Conservation (phyloP, 2,888 invertebrate genomes). For the Cordilura impudica region DNA sequence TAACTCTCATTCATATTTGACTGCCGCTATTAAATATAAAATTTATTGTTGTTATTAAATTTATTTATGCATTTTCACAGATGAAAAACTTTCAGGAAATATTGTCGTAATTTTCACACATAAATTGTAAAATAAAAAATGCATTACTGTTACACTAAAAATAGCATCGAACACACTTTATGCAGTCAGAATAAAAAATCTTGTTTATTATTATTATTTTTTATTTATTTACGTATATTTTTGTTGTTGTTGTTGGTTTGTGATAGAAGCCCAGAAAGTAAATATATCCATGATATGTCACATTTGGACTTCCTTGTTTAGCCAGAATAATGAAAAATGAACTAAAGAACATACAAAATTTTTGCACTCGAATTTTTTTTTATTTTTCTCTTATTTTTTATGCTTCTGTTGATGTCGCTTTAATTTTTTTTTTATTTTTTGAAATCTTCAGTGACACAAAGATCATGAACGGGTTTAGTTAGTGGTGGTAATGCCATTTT, state of each 20-base stretch:
- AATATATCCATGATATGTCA: slow-evolving; percentile 58
- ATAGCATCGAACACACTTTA: slow-evolving; percentile 49
- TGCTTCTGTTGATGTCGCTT: background rate
- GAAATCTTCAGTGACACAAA: slow-evolving; percentile 11
- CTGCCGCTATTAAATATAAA: background rate
- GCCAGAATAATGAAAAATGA: slow-evolving; percentile 13
- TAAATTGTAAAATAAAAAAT: slow-evolving; percentile 13
- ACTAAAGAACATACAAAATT: slow-evolving; percentile 6
- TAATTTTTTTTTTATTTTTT: too few species aligned
- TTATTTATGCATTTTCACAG: background rate
- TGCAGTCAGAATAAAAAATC: slow-evolving; percentile 47
- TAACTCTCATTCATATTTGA: background rate
- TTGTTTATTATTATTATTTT: slow-evolving; percentile 35
- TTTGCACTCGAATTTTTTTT: slow-evolving; percentile 37
- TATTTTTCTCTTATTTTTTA: slow-evolving; percentile 35
- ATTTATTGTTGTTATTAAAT: background rate
- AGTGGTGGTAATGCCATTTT: slow-evolving; percentile 2
- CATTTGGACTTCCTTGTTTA: slow-evolving; percentile 62
- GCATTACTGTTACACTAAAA: slow-evolving; percentile 12
- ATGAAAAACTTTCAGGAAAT: slow-evolving; percentile 42
- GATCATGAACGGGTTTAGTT: slow-evolving; percentile 31
- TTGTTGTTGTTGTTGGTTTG: background rate
- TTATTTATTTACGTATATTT: background rate
- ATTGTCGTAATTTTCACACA: slow-evolving; percentile 35
- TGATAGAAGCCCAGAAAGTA: slow-evolving; percentile 26